Evolutionary conservation across 2,113 vertebrate genomes (phyloP).

Genomic region (Gallinago paraguaiae): DNA sequence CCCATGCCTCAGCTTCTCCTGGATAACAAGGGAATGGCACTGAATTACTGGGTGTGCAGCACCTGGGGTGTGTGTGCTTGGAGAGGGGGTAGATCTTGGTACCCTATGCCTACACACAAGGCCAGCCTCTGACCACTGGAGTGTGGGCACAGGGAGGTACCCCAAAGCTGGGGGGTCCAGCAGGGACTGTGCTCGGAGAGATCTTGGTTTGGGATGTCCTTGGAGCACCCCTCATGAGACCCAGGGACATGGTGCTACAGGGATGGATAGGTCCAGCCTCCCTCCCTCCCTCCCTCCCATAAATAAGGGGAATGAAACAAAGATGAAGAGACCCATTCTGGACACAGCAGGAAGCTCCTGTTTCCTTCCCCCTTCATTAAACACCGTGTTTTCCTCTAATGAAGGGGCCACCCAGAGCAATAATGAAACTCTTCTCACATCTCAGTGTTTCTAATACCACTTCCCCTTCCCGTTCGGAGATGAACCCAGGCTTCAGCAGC

Average conservation of each 20-base stretch:
- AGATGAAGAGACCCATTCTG: not conserved
- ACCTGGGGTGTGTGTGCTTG: not conserved
- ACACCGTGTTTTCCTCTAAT: slow-evolving; percentile 35
- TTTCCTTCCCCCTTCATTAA: slow-evolving; percentile 53
- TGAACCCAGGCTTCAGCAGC: not conserved
- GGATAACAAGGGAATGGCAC: not conserved
- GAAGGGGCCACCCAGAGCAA: slow-evolving; percentile 49
- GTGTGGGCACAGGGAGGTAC: not conserved
- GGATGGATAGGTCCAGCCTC: not conserved
- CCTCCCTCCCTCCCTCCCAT: not conserved
- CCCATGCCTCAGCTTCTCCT: not conserved
- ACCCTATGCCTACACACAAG: no score
- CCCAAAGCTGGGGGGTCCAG: not conserved
- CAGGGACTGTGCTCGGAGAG: rapidly evolving
- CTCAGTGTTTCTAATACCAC: slow-evolving; percentile 14
- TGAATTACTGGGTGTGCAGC: not conserved
- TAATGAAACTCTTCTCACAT: slow-evolving; percentile 52
- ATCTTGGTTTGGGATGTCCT: not conserved
- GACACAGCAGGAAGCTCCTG: not conserved
- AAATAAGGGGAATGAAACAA: not conserved
- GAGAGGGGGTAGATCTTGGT: not conserved
- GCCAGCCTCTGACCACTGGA: not conserved
- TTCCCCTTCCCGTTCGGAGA: not conserved
- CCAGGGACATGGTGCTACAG: rapidly evolving
- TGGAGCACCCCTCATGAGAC: not conserved